Evolutionary conservation across 2,797 vertebrate genomes (phyloP), one percentile per base, ranked within the genome.

Genomic region (Dipus sagitta): DNA sequence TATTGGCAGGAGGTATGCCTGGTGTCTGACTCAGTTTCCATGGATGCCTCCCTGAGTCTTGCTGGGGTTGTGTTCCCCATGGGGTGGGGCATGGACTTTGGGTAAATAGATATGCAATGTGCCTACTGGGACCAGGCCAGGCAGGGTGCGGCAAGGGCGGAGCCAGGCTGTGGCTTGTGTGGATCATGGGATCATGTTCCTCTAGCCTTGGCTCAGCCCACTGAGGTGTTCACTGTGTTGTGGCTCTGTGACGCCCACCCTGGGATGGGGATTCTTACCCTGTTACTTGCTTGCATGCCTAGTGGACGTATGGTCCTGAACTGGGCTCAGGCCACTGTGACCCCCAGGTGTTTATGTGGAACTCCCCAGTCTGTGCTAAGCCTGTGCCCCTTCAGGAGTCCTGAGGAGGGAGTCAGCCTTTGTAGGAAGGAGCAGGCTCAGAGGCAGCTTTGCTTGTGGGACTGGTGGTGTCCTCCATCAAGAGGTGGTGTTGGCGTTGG

Each of bases 171-270:
- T 4, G 21, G 60, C 47, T 4, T 32, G 23, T 11, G 47, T 2
- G 1, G 26, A 32, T 47, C 1, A 0, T 0, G n/a, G 1, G 26
- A n/a, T 47, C 1, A 0, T 0, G n/a, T 8, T 52, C 42, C 15
- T 71, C 23, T 0, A 34, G 70, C 54, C 28, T n/a, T 11, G 67
- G 72, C 15, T 52, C 54, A 0, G 30, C 54, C 34, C 15, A 0
- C 9, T 0, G 26, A 24, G 85, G 8, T 65, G 2, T 23, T 3
- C 0, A 12, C 67, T 1, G 0, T 28, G n/a, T 34, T 20, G 28
- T 0, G 18, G 79, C 34, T 28, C 47, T 26, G 34, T 6, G 9
- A 10, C 64, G 47, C 30, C 65, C 26, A 13, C n/a, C 28, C 2
- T 24, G 54, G 38, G 21, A 38, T 12, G 8, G 54, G 72, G 17